phyloP scores from a whole-genome alignment of 2,888 invertebrate genomes.

The Dendrolimus pini region DNA sequence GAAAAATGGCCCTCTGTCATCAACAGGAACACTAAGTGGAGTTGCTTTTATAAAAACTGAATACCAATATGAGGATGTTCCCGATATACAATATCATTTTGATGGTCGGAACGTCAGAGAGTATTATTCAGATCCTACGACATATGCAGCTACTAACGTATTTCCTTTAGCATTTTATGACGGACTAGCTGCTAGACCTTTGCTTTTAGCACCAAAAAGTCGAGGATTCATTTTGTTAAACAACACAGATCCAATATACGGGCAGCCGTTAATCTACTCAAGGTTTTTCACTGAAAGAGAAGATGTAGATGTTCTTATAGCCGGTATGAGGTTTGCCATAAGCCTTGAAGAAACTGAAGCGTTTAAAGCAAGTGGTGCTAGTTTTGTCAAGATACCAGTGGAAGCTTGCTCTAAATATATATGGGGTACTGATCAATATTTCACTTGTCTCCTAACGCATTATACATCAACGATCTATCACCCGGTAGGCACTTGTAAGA shows the following conservation, averaged over 20 bases:
- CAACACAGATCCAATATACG: constrained; percentile 81
- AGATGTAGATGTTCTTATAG: constrained; percentile 78
- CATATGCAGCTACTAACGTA: constrained; percentile 55
- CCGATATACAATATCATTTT: constrained; percentile 82
- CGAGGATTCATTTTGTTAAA: constrained; percentile 79
- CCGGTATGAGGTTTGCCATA: constrained; percentile 77
- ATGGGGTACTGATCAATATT: constrained; percentile 81
- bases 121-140: constrained; percentile 76
- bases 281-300: constrained; percentile 79
- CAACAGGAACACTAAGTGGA: constrained; percentile 71
- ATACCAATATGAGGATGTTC: constrained; percentile 56
- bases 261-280: constrained; percentile 84
- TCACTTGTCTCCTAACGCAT: constrained; percentile 78
- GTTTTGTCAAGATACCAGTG: constrained; percentile 73
- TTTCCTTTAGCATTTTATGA: constrained; percentile 79
- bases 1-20: constrained; percentile 70
- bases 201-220: constrained; percentile 79
- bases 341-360: constrained; percentile 77
- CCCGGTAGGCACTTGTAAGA: constrained; percentile 82
- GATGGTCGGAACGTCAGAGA: constrained; percentile 76
- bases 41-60: constrained; percentile 79
- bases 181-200: constrained; percentile 77
- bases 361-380: constrained; percentile 74
- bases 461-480: constrained; percentile 84
- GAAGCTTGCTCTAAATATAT: constrained; percentile 72